Percentiles rank a stretch among this genome's conserved stretches.
These are phyloP conservation scores for Pelmatolapia mariae DNA, from an alignment of 2,113 vertebrate genomes.

Conservation along the genomic window DNA sequence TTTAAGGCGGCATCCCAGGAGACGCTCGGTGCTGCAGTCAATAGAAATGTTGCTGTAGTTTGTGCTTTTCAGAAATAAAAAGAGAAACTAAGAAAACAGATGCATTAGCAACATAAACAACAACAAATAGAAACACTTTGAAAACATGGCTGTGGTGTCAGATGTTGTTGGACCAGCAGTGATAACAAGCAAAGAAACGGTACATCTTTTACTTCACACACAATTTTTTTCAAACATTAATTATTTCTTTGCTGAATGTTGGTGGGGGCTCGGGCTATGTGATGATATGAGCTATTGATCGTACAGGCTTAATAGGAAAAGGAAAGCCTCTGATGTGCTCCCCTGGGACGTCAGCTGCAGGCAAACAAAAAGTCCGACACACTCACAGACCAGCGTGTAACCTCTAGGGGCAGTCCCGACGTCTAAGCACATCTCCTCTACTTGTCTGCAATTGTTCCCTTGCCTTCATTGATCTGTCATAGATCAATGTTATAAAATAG, in stretches of 20 bases:
- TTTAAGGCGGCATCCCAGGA: not conserved
- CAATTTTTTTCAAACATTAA: not conserved
- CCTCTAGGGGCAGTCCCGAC: not conserved
- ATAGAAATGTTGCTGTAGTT: not conserved
- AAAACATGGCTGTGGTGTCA: not conserved
- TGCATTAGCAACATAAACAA: not conserved
- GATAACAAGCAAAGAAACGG: not conserved
- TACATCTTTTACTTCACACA: not conserved
- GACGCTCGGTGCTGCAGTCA: not conserved
- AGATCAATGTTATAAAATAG: slow-evolving; percentile 45
- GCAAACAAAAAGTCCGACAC: not conserved
- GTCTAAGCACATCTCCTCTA: slow-evolving; percentile 3
- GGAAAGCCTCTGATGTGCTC: not conserved
- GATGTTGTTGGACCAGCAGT: not conserved
- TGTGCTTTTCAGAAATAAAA: not conserved
- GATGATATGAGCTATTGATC: slow-evolving; percentile 30
- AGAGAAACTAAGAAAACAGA: not conserved
- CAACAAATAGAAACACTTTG: not conserved
- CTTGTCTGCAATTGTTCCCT: slow-evolving; percentile 29
- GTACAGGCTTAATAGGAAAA: not conserved
- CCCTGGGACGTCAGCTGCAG: not conserved
- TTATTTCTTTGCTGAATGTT: not conserved
- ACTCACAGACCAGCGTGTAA: not conserved
- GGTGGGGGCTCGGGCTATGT: not conserved
- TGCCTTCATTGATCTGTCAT: slow-evolving; percentile 27